A percentile compares a stretch with the other conserved stretches of the same genome.
phyloP scores from a whole-genome alignment of 2,113 vertebrate genomes.

The Sapajus apella region DNA sequence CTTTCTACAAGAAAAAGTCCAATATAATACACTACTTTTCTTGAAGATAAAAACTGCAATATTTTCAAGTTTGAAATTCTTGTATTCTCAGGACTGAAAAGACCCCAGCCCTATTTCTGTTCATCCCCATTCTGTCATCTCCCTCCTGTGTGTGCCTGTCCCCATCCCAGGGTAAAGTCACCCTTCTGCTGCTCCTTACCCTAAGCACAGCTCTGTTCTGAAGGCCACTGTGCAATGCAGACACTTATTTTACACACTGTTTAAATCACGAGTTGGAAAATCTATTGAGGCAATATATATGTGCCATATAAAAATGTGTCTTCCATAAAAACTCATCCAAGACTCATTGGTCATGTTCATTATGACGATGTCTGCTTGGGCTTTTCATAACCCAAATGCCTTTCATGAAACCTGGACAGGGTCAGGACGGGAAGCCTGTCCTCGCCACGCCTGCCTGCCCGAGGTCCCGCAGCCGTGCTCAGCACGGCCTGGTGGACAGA shows the following conservation, averaged over 20 bases:
- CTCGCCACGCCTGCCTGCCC: accelerated
- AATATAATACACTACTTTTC: accelerated
- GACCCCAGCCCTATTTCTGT: neutral
- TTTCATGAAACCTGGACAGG: too few species aligned
- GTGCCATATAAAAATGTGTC: neutral
- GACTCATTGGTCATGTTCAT: accelerated
- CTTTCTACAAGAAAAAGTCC: neutral
- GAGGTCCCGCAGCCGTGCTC: neutral
- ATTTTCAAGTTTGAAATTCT: neutral
- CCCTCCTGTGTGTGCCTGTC: accelerated
- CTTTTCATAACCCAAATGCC: accelerated
- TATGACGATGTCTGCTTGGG: accelerated
- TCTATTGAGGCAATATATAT: neutral
- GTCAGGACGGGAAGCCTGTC: neutral
- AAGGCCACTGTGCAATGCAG: too few species aligned
- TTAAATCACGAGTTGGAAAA: neutral
- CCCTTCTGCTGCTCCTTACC: neutral
- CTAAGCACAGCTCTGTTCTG: neutral
- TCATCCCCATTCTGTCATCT: accelerated
- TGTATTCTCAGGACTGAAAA: accelerated
- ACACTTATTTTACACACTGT: neutral
- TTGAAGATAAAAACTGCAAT: neutral
- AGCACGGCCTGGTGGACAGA: accelerated
- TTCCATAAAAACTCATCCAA: neutral
- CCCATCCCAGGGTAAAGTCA: accelerated